Conservation (phyloP, 2,888 invertebrate genomes). For the Neuroscelio doddi region DNA sequence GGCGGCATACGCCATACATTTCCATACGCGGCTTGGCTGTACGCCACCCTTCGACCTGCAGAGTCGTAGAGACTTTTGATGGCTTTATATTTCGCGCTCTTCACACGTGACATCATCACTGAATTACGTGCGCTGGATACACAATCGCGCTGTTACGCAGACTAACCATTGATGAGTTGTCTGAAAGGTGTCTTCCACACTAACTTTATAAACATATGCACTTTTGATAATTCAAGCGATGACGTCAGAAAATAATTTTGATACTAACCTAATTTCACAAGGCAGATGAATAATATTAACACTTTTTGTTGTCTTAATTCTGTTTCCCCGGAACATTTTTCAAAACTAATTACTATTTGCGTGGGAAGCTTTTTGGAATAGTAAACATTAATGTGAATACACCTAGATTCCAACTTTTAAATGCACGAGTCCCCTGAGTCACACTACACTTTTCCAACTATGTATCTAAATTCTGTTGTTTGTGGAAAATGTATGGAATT, state of each 20-base stretch:
- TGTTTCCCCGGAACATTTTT: no score
- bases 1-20: conserved; percentile 48
- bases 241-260: no score
- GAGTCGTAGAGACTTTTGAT: conserved; percentile 51
- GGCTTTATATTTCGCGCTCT: conserved; percentile 69
- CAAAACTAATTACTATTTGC: background rate
- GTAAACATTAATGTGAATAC: background rate
- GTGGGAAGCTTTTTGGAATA: conserved; percentile 6
- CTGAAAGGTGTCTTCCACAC: conserved; percentile 28
- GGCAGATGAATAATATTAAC: no score
- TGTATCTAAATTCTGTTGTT: background rate
- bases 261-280: no score
- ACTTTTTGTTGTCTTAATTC: no score
- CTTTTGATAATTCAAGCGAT: no score
- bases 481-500: background rate
- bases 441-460: background rate
- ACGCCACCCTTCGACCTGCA: conserved; percentile 46
- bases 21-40: conserved; percentile 50
- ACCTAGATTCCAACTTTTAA: background rate
- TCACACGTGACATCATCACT: conserved; percentile 71
- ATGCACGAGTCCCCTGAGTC: background rate
- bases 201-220: conserved; percentile 17
- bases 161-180: conserved; percentile 39
- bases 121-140: conserved; percentile 69
- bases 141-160: conserved; percentile 45